Evolutionary conservation across 2,888 invertebrate species (phyloP).

Genomic region (Cephus runcator): DNA sequence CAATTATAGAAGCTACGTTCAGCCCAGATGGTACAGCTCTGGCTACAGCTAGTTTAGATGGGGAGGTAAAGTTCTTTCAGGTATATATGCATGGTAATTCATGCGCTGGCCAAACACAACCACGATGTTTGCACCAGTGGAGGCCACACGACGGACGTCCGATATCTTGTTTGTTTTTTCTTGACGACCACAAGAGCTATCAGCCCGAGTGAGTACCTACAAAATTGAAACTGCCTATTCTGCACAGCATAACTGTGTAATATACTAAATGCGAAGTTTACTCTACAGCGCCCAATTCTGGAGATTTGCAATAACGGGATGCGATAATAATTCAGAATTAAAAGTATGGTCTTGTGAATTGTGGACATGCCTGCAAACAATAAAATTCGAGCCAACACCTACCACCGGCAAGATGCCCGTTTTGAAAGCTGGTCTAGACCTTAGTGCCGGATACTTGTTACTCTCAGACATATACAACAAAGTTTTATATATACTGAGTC

Average conservation of each 20-base stretch:
- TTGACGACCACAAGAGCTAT: constrained; percentile 89
- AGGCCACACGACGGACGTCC: constrained; percentile 90
- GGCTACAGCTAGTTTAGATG: constrained; percentile 89
- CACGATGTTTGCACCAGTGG: constrained; percentile 92
- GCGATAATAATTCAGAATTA: constrained; percentile 88
- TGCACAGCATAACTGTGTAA: background rate
- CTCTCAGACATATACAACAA: constrained; percentile 88
- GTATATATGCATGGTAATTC: constrained; percentile 77
- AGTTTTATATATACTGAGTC: constrained; percentile 84
- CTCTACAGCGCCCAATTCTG: constrained; percentile 80
- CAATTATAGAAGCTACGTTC: constrained; percentile 87
- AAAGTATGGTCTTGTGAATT: constrained; percentile 96
- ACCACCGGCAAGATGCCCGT: constrained; percentile 65
- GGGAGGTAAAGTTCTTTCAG: constrained; percentile 93
- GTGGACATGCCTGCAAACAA: constrained; percentile 93
- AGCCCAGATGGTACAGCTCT: constrained; percentile 95
- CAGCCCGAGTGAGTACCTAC: constrained; percentile 76
- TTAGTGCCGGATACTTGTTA: constrained; percentile 86
- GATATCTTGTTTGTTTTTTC: constrained; percentile 89
- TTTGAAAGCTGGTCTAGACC: constrained; percentile 84
- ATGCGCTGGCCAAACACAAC: constrained; percentile 64
- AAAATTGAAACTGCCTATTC: constrained; percentile 2
- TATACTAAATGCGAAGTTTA: background rate
- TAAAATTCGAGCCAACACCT: constrained; percentile 73
- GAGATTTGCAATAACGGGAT: constrained; percentile 95